Conservation (phyloP, 2,797 vertebrate genomes). For the Myotis daubentonii region DNA sequence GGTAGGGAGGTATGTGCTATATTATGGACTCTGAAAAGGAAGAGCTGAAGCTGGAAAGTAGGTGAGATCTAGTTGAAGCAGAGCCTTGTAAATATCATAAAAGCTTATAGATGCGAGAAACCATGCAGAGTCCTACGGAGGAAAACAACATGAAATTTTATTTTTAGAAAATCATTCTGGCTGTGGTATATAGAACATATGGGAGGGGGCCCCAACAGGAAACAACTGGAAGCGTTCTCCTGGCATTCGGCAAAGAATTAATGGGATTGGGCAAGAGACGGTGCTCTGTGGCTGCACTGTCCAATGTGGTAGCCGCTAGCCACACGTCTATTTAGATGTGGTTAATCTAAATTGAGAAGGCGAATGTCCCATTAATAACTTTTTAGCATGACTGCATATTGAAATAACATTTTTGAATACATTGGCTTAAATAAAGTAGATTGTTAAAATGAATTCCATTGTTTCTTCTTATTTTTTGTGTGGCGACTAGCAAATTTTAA, state of each 20-base stretch:
- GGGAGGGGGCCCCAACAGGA: neutral
- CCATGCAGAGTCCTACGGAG: neutral
- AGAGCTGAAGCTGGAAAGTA: neutral
- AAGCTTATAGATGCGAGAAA: neutral
- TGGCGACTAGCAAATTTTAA: neutral
- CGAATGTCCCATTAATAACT: neutral
- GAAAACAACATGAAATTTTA: constrained; percentile 43
- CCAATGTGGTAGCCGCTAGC: neutral
- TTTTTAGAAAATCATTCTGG: constrained; percentile 35
- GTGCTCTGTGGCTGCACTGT: neutral
- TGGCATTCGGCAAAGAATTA: neutral
- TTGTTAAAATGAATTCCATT: neutral
- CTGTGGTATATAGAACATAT: neutral
- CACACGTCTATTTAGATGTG: neutral
- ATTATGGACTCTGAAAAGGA: neutral
- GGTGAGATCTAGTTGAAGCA: neutral
- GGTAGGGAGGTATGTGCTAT: neutral
- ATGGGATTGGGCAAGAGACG: neutral
- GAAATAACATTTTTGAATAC: neutral
- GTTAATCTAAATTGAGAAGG: neutral
- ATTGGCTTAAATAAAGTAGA: neutral
- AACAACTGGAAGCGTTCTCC: neutral
- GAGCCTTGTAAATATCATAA: neutral
- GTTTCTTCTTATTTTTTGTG: neutral
- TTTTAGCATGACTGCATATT: neutral